Evolutionary conservation across 2,888 invertebrate species (phyloP), one percentile per base, ranked within the genome.

Genomic region (Andrena fulva): DNA sequence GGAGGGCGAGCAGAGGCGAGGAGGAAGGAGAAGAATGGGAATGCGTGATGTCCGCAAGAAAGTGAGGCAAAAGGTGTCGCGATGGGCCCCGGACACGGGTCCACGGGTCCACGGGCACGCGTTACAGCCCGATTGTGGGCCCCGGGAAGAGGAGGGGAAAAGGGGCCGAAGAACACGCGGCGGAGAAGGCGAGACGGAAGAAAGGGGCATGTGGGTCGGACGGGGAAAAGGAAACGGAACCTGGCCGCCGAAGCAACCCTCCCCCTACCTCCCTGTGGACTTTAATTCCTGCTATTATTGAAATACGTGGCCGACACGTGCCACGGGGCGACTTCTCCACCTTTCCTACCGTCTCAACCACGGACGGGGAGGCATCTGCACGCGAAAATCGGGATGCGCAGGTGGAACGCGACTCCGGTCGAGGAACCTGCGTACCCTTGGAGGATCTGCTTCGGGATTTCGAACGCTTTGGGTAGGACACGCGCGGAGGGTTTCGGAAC

Each of bases 251-350:
- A 80, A 86, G 69, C 78, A 85, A 83, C 76, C 67, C 52, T 33
- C 56, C 16, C 48, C 50, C 52, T 60, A 42, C 16, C n/a, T 20
- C 56, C 72, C 70, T 24, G 62, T 59, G 73, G 86, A 83, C 87
- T 91, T 91, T 91, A 90, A 91, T 91, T 91, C 90, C 89, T 88
- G 85, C 90, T 90, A 90, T 91, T 92, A 92, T 92, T 89, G 85
- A 91, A 90, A 90, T 89, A 87, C 87, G 77, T 82, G 81, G 62
- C 82, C 80, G 90, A 89, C 89, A 90, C 91, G 90, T 88, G 91
- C 88, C 91, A 35, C 50, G 48, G 73, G 73, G 73, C 73, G 77
- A 84, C 73, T 77, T 42, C 72, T 74, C 74, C 71, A 59, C 73
- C 78, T 77, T 71, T 63, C 35, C 70, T 54, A 29, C 71, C 72